Percentiles rank a stretch among this genome's conserved stretches.
These are phyloP conservation scores for Siniperca knerii DNA, from an alignment of 2,113 vertebrate species.

Conservation along the genomic window DNA sequence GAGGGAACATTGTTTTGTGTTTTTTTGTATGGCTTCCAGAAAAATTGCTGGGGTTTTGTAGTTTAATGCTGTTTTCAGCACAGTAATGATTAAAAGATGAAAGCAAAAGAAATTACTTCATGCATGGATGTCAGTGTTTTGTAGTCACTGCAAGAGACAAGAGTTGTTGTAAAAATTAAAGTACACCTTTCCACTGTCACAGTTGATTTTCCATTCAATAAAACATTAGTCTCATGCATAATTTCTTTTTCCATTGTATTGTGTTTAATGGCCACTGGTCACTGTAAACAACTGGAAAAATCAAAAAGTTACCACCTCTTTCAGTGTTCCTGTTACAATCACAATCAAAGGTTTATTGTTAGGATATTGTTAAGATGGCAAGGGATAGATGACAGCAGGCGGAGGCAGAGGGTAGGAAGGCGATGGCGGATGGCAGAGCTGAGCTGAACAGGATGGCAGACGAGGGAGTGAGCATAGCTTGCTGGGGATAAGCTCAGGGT, in stretches of 20 bases:
- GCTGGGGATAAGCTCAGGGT: too few species aligned
- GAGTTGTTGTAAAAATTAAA: not conserved
- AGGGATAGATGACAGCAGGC: too few species aligned
- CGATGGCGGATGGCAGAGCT: too few species aligned
- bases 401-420: too few species aligned
- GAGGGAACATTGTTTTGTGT: not conserved
- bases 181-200: not conserved
- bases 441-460: too few species aligned
- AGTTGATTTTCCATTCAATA: not conserved
- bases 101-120: not conserved
- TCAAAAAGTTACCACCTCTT: not conserved
- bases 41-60: not conserved
- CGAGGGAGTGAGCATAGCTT: too few species aligned
- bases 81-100: conserved; percentile 18
- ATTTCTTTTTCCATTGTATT: not conserved
- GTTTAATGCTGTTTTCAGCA: conserved; percentile 22
- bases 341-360: too few species aligned
- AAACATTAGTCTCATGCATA: too few species aligned
- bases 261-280: not conserved
- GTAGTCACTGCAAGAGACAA: not conserved
- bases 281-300: not conserved
- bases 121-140: not conserved
- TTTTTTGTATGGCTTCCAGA: conserved; percentile 2
- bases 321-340: too few species aligned
- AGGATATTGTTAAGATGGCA: too few species aligned